Evolutionary conservation across 2,888 invertebrate genomes (phyloP).

Genomic region (Thymelicus lineola): DNA sequence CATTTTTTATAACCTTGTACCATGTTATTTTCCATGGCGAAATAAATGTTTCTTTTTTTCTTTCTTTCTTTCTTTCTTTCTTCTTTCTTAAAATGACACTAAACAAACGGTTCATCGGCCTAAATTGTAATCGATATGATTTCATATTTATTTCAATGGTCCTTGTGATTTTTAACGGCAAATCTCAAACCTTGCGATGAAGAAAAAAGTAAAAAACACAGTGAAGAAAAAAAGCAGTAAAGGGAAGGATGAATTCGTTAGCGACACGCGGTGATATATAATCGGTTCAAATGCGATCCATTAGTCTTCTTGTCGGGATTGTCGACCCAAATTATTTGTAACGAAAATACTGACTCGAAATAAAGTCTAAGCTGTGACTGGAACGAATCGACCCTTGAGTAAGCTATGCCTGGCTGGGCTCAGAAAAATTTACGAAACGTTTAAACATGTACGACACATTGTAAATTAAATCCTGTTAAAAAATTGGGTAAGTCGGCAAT

Average conservation of each 20-base stretch:
- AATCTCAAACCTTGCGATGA: constrained; percentile 13
- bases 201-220: constrained; percentile 49
- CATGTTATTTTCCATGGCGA: no score
- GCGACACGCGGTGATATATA: constrained; percentile 58
- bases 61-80: no score
- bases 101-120: not conserved
- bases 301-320: constrained; percentile 62
- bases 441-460: not conserved
- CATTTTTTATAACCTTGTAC: no score
- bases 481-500: no score
- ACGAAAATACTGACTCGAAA: constrained; percentile 54
- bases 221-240: constrained; percentile 49
- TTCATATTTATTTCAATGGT: constrained; percentile 34
- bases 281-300: constrained; percentile 58
- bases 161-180: constrained; percentile 29
- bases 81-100: no score
- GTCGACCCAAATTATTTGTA: constrained; percentile 59
- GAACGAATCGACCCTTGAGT: constrained; percentile 39
- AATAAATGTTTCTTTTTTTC: no score
- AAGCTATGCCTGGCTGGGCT: not conserved
- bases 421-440: not conserved
- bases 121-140: constrained; percentile 22
- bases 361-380: constrained; percentile 38
- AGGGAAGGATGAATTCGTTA: constrained; percentile 61
- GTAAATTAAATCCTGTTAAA: not conserved